Conservation (phyloP, 1,140 invertebrate genomes). For the Episyrphus balteatus region DNA sequence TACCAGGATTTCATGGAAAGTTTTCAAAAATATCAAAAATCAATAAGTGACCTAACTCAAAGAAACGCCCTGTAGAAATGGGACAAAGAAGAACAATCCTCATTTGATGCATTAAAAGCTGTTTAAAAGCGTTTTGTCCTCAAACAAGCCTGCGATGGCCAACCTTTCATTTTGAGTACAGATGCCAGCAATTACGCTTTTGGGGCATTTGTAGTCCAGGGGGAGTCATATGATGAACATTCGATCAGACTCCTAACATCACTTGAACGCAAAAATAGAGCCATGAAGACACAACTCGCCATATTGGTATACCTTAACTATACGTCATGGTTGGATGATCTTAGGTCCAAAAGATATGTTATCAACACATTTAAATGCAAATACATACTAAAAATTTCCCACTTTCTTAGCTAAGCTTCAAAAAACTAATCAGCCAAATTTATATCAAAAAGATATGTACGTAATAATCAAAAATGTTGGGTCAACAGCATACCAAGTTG, state of each 20-base stretch:
- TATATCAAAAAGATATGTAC: neutral
- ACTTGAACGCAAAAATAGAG: slow-evolving; percentile 31
- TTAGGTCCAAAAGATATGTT: neutral
- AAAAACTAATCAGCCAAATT: neutral
- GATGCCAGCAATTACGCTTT: slow-evolving; percentile 4
- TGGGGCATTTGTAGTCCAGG: slow-evolving; percentile 4
- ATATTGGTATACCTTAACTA: slow-evolving; percentile 9
- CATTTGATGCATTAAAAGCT: too few species aligned
- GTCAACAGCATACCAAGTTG: neutral
- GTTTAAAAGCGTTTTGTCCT: too few species aligned
- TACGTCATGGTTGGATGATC: neutral
- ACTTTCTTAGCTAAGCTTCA: too few species aligned
- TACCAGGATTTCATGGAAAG: slow-evolving; percentile 1
- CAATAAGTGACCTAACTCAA: slow-evolving; percentile 5
- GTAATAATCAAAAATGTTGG: neutral
- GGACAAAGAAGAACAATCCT: too few species aligned
- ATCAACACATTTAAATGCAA: slow-evolving; percentile 2
- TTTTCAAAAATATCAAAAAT: neutral
- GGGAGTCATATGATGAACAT: neutral
- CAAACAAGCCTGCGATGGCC: too few species aligned
- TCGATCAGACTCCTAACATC: slow-evolving; percentile 15
- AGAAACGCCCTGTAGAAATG: too few species aligned
- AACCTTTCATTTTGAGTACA: slow-evolving; percentile 1
- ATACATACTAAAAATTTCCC: too few species aligned
- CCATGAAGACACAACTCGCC: slow-evolving; percentile 33